Base-by-base conservation (phyloP, 2,888 invertebrate genomes). In the Oasisia sp. region DNA sequence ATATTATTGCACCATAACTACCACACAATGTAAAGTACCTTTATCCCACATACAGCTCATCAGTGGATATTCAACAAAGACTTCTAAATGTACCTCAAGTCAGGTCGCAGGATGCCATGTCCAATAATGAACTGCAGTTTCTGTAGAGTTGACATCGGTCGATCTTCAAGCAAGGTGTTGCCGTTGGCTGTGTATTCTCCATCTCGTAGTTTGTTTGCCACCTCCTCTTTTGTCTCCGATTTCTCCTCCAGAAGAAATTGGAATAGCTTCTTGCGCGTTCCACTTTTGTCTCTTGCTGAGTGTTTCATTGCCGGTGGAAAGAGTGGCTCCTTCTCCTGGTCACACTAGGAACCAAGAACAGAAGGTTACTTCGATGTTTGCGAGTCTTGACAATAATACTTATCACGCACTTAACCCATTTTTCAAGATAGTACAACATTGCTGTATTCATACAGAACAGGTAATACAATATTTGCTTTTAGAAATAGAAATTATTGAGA, bases 61-160 rank as follows among this genome's bases (percentile, higher is more conserved):
- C n/a, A n/a, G n/a, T n/a, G n/a, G n/a, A n/a, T n/a, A n/a, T n/a
- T n/a, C n/a, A n/a, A n/a, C n/a, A n/a, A n/a, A n/a, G n/a, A n/a
- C n/a, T 11, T 56, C 56, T 1, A 74, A 74, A 74, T 74, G 93
- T 96, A 98, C 98, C 98, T 97, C 89, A 99, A 97, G 96, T 99
- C 99, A 0, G 99, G 99, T 91, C 99, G 97, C 74, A 99, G 97
- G 94, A 99, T 99, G 89, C 99, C 99, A 96, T 96, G 96, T 0
- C 99, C 99, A 93, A 99, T 99, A 94, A 99, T 99, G 95, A 99
- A 99, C 96, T 99, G 99, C 8, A 99, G 97, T 96, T 99, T 99
- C 96, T 99, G 99, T 95, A 99, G 97, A 96, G 99, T 99, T 12
- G 99, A 99, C 7, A 99, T 99, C 4, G 99, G 99, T 92, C 99